Conservation (phyloP, 2,888 invertebrate species). For the Steinernema hermaphroditum region DNA sequence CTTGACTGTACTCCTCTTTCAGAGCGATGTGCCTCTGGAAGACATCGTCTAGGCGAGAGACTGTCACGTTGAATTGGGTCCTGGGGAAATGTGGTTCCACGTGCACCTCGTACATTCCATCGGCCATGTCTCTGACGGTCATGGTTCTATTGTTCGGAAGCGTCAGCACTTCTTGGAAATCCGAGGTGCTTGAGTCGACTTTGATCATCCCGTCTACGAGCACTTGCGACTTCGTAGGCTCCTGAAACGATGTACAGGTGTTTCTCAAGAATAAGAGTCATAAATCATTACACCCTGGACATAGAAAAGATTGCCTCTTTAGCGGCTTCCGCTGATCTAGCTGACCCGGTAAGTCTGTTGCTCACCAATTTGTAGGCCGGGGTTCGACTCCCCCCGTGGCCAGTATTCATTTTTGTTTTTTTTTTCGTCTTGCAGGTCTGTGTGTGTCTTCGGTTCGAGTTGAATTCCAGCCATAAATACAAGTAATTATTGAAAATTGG, state of each 20-base stretch:
- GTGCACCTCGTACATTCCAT: neutral
- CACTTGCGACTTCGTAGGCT: neutral
- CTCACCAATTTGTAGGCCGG: too few species aligned
- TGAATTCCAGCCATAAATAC: too few species aligned
- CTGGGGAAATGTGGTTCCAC: neutral
- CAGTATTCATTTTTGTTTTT: too few species aligned
- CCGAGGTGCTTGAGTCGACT: neutral
- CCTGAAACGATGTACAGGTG: too few species aligned
- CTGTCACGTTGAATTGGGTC: neutral
- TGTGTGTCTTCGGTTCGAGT: too few species aligned
- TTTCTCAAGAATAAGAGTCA: too few species aligned
- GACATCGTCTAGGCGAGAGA: neutral
- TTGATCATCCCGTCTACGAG: neutral
- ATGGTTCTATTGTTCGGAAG: neutral
- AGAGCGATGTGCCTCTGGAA: neutral
- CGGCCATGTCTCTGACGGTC: neutral
- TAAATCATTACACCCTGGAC: too few species aligned
- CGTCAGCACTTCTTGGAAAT: neutral
- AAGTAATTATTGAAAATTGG: too few species aligned
- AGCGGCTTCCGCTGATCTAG: too few species aligned
- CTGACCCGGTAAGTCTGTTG: too few species aligned
- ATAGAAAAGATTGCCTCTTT: too few species aligned
- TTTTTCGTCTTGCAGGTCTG: too few species aligned
- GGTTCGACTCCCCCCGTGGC: neutral
- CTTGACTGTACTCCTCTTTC: neutral